Percentiles rank a stretch among this genome's conserved stretches.
phyloP scores from a whole-genome alignment of 2,888 invertebrate genomes.

The Ophion slaviceki region DNA sequence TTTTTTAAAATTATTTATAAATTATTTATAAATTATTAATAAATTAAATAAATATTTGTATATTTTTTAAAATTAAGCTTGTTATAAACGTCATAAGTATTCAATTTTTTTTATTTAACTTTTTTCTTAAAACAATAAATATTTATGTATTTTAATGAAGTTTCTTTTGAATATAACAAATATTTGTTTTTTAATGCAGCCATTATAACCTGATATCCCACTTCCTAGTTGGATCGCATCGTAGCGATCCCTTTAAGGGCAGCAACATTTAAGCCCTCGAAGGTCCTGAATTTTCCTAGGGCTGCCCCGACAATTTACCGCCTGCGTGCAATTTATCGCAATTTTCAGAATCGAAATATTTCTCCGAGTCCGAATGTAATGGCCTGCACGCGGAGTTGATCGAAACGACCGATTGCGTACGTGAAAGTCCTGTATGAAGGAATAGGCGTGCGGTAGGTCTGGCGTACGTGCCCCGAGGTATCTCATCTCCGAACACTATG shows the following conservation, averaged over 20 bases:
- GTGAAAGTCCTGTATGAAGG: constrained; percentile 27
- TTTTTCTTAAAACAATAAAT: no score
- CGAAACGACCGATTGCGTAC: constrained; percentile 33
- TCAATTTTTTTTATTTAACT: no score
- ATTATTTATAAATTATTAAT: no score
- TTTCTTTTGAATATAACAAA: background rate
- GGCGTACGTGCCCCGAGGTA: constrained; percentile 44
- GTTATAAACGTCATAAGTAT: no score
- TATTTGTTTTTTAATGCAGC: background rate
- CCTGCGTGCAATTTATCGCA: background rate
- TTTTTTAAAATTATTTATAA: no score
- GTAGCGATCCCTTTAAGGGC: background rate
- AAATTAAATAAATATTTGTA: no score
- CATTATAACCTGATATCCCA: background rate
- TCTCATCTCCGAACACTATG: constrained; percentile 32
- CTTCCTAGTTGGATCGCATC: background rate
- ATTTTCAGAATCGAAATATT: background rate
- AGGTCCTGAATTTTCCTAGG: background rate
- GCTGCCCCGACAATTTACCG: background rate
- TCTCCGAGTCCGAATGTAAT: constrained; percentile 3
- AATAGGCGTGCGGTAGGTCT: constrained; percentile 1
- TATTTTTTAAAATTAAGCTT: no score
- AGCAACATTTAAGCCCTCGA: background rate
- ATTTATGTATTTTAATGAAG: no score
- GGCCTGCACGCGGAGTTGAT: constrained; percentile 14